Evolutionary conservation across 2,888 invertebrate genomes (phyloP).

Genomic region (Drosophila ochracea): DNA sequence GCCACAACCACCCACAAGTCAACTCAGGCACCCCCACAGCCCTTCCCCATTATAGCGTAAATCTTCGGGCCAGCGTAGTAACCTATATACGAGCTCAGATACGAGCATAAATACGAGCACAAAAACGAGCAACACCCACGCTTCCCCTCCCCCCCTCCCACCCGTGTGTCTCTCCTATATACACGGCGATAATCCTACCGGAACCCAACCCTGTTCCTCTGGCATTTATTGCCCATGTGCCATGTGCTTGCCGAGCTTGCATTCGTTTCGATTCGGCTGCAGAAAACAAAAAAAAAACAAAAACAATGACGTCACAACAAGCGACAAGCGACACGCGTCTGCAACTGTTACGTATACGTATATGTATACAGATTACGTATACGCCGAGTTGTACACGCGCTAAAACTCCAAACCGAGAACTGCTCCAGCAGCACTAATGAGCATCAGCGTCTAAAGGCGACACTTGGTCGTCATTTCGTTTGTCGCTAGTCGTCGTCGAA

Average conservation of each 20-base stretch:
- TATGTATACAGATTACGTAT: constrained; percentile 64
- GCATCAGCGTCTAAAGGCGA: constrained; percentile 51
- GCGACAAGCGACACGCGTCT: constrained; percentile 48
- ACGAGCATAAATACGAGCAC: constrained; percentile 16
- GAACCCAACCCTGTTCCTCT: constrained; percentile 1
- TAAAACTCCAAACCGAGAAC: constrained; percentile 5
- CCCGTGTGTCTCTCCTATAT: neutral
- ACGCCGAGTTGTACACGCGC: constrained; percentile 50
- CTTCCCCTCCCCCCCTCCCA: neutral
- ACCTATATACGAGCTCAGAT: constrained; percentile 69
- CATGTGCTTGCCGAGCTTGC: constrained; percentile 27
- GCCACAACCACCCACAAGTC: neutral
- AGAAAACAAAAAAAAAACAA: neutral
- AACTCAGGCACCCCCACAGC: neutral
- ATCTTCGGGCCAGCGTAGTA: constrained; percentile 75
- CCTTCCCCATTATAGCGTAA: constrained; percentile 66
- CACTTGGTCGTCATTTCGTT: constrained; percentile 54
- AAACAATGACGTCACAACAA: constrained; percentile 71
- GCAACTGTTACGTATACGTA: constrained; percentile 58
- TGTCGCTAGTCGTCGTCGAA: constrained; percentile 35
- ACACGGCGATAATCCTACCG: neutral
- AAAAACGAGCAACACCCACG: constrained; percentile 41
- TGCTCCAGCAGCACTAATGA: constrained; percentile 35
- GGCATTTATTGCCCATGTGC: constrained; percentile 49
- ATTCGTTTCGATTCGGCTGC: constrained; percentile 15